Conservation (phyloP, 2,113 vertebrate species). For the Toxotes jaculatrix region DNA sequence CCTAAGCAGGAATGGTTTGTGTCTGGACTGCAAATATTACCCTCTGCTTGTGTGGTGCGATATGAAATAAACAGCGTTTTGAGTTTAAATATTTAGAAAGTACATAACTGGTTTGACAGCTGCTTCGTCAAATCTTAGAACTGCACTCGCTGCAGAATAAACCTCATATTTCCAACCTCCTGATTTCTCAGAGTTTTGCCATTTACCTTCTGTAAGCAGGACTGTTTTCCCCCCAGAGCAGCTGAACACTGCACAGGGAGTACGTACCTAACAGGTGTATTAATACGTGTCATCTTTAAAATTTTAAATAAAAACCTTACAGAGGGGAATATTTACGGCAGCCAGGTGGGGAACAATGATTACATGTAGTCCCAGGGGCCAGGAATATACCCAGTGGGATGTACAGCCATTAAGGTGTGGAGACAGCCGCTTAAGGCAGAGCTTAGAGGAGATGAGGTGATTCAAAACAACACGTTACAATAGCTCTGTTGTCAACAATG, state of each 20-base stretch:
- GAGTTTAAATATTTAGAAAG: no score
- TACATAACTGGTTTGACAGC: no score
- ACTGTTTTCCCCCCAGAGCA: neutral
- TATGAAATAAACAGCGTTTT: no score
- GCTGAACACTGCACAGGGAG: neutral
- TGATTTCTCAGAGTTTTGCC: conserved; percentile 1
- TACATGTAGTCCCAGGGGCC: neutral
- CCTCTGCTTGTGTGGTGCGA: neutral
- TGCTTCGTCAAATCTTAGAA: no score
- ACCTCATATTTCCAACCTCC: neutral
- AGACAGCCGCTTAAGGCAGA: neutral
- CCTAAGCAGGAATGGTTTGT: neutral
- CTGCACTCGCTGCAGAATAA: neutral
- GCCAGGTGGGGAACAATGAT: neutral
- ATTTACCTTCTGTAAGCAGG: neutral
- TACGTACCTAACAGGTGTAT: neutral
- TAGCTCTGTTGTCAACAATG: no score
- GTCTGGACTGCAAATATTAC: no score
- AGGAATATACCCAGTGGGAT: neutral
- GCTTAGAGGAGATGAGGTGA: no score
- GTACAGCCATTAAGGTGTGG: neutral
- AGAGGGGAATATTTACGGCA: neutral
- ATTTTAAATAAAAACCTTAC: neutral
- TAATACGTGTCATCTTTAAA: neutral
- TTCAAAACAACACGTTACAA: no score